Evolutionary conservation across 2,113 vertebrate species (phyloP).

Genomic region (Rhineura floridana): DNA sequence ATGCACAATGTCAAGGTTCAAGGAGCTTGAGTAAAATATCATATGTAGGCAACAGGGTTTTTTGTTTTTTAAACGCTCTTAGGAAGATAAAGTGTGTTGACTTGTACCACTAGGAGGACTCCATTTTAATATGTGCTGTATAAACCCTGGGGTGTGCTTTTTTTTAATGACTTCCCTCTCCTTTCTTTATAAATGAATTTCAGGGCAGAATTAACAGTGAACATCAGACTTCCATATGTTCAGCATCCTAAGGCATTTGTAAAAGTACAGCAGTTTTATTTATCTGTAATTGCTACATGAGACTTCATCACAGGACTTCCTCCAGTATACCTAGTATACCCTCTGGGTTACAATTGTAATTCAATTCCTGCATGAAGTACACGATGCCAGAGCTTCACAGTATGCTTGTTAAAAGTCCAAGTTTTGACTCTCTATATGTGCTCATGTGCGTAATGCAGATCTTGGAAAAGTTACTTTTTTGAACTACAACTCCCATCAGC

Average conservation of each 20-base stretch:
- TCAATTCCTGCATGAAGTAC: background rate
- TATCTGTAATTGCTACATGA: conserved; percentile 14
- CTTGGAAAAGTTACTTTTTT: too few species aligned
- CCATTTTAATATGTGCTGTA: conserved; percentile 31
- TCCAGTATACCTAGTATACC: background rate
- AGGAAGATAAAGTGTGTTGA: background rate
- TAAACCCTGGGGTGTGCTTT: background rate
- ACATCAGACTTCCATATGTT: background rate
- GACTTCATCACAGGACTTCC: background rate
- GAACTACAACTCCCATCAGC: too few species aligned
- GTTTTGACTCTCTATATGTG: background rate
- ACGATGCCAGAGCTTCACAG: background rate
- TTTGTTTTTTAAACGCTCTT: background rate
- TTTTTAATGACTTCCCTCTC: conserved; percentile 26
- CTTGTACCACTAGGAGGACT: background rate
- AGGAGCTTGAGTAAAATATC: background rate
- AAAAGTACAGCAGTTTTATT: conserved; percentile 13
- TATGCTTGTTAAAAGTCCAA: background rate
- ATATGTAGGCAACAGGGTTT: background rate
- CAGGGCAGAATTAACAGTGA: background rate
- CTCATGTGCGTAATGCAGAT: background rate
- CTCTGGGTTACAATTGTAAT: conserved; percentile 22
- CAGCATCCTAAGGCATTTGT: conserved; percentile 1
- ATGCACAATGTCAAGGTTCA: background rate
- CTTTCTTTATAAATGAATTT: background rate